Percentiles rank a stretch among this genome's conserved stretches.
phyloP scores from a whole-genome alignment of 2,113 vertebrate species.

The Spermophilus dauricus region DNA sequence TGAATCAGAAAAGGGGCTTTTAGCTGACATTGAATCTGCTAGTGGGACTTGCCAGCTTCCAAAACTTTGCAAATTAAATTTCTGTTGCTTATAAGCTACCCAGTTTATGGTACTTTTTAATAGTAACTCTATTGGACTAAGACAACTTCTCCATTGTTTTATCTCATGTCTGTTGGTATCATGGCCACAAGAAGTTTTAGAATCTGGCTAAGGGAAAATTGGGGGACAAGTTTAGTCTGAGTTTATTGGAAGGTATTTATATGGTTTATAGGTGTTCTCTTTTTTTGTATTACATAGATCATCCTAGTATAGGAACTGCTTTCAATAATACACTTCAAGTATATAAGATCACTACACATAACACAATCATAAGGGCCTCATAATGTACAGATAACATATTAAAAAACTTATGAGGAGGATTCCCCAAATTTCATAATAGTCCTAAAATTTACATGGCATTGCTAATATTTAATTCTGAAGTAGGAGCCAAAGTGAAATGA shows the following conservation, averaged over 20 bases:
- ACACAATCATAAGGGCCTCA: background rate
- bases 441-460: background rate
- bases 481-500: background rate
- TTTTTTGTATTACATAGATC: background rate
- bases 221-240: background rate
- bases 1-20: background rate
- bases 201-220: background rate
- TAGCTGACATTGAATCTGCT: background rate
- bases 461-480: background rate
- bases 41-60: background rate
- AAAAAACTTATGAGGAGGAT: background rate
- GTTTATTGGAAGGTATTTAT: background rate
- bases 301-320: background rate
- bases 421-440: background rate
- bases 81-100: background rate
- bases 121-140: background rate
- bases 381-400: fast-evolving
- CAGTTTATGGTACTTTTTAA: background rate
- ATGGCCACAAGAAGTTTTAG: background rate
- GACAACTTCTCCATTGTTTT: background rate
- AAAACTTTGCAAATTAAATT: background rate
- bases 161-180: background rate
- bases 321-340: background rate
- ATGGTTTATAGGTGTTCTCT: background rate
- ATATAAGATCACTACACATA: too few species aligned